phyloP scores from a whole-genome alignment of 2,113 vertebrate genomes.

The Poeciliopsis turrubarensis region DNA sequence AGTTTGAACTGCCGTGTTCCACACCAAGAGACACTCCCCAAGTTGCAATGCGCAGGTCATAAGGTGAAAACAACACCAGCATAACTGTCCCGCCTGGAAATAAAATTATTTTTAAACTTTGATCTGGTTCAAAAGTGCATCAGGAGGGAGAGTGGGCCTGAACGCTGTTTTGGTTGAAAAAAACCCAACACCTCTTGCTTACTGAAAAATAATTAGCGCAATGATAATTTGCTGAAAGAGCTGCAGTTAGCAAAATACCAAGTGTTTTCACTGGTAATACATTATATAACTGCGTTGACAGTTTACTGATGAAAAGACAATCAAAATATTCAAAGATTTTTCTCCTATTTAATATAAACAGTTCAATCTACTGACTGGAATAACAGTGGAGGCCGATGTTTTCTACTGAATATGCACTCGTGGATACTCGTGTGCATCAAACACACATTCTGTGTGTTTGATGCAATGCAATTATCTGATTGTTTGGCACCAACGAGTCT shows the following conservation, averaged over 20 bases:
- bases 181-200: neutral
- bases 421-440: no score
- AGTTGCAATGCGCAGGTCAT: slow-evolving; percentile 3
- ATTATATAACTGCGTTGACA: no score
- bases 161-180: neutral
- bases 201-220: neutral
- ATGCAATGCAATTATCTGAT: slow-evolving; percentile 31
- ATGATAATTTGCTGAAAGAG: neutral
- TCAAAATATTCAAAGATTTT: neutral
- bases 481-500: slow-evolving; percentile 36
- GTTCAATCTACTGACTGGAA: neutral
- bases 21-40: neutral
- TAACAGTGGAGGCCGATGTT: neutral
- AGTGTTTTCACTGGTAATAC: neutral
- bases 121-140: neutral
- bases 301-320: neutral
- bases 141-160: neutral
- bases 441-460: neutral
- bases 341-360: neutral
- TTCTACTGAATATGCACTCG: slow-evolving; percentile 9
- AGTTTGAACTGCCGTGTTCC: neutral
- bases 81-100: slow-evolving; percentile 2
- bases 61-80: neutral
- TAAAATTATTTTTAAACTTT: slow-evolving; percentile 9
- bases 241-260: neutral